Conservation (phyloP, 2,113 vertebrate species). For the Panthera tigris region DNA sequence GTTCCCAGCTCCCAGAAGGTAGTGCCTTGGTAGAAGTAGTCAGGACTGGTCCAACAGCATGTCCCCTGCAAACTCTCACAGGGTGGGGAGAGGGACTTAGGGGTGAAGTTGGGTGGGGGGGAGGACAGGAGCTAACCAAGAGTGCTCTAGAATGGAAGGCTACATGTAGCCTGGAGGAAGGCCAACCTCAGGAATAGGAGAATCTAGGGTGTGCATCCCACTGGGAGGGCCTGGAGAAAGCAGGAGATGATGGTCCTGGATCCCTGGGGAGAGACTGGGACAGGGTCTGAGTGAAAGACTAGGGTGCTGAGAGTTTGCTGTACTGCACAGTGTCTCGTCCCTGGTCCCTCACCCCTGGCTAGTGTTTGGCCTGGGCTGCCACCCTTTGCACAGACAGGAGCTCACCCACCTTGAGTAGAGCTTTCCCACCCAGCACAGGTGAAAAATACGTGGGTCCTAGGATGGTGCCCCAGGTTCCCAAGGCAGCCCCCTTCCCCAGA, state of each 20-base stretch:
- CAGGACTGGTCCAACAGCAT: neutral
- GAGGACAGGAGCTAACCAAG: neutral
- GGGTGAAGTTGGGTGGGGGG: too few species aligned
- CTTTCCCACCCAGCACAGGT: too few species aligned
- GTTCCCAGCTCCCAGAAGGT: neutral
- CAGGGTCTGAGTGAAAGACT: neutral
- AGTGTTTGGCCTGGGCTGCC: too few species aligned
- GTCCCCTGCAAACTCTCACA: neutral
- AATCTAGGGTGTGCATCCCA: neutral
- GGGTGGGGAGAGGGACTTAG: neutral
- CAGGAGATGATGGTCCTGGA: neutral
- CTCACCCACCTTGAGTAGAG: neutral
- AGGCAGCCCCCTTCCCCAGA: neutral
- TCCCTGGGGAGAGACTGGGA: neutral
- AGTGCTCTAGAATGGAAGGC: neutral
- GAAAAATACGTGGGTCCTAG: neutral
- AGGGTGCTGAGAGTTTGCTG: neutral
- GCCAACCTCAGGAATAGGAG: neutral
- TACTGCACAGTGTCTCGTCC: neutral
- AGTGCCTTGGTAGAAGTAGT: neutral
- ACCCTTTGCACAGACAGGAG: neutral
- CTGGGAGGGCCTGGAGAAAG: neutral
- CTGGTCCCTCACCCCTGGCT: neutral
- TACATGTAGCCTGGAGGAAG: neutral
- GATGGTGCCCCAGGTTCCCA: neutral